Base-by-base conservation (phyloP, 2,797 vertebrate genomes). In the Eulemur coronatus region DNA sequence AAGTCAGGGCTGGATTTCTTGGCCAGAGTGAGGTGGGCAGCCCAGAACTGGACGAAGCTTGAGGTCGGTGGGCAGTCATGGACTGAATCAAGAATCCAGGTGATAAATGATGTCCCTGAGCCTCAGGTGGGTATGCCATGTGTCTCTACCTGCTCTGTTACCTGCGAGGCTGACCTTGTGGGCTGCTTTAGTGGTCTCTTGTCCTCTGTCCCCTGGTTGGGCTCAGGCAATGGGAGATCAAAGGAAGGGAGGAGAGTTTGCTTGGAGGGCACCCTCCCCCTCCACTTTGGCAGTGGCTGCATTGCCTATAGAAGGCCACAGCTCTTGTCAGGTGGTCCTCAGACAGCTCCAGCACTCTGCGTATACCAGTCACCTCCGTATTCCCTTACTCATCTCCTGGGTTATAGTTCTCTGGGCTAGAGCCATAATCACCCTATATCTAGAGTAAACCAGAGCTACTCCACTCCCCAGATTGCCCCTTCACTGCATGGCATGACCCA, bases 211-310 rank as follows among this genome's bases (percentile, higher is more conserved):
- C 70, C 30, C 52, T 20, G 33, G 30, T 9, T 76, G 67, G 41
- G 33, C 30, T 89, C 50, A 76, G 73, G n/a, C 12, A 61, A 28
- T 20, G 20, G 59, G n/a, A 33, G 28, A 28, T 80, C 67, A 84
- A 69, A 89, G 48, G 22, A n/a, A 69, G 14, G 17, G n/a, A 15
- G 35, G 46, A 75, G 20, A 72, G 73, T 75, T 67, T 80, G 24
- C 33, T 22, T 20, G 30, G 15, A 38, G 10, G 35, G 7, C 0
- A 5, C 17, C 9, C 1, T 0, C 2, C 26, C 13, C 18, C 30
- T 70, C 18, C 13, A 9, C 7, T 5, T 30, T 72, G 33, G 7
- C 41, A 70, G 33, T 28, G 41, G 4, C 48, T 46, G 4, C 9
- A 5, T 86, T 90, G 28, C 11, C 14, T 76, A 22, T 22, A 24